phyloP scores from a whole-genome alignment of 2,888 invertebrate genomes.

The Nomada goodeniana region DNA sequence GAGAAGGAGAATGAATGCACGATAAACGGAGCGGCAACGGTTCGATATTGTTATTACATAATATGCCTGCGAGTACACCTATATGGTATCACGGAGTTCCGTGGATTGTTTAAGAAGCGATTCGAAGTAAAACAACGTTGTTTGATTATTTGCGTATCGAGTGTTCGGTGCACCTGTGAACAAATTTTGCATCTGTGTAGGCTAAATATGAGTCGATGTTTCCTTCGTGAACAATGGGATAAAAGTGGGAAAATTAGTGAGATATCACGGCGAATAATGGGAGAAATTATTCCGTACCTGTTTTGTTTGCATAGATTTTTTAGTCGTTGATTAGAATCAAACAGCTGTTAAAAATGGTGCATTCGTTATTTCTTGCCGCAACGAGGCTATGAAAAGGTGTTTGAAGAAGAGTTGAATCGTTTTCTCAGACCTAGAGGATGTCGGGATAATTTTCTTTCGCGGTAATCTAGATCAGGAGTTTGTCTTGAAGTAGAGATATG shows the following conservation, averaged over 20 bases:
- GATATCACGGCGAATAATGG: too few relatives aligned
- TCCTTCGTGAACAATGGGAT: too few relatives aligned
- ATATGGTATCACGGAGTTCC: neutral
- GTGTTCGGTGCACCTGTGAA: too few relatives aligned
- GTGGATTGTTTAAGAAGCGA: neutral
- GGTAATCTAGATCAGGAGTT: neutral
- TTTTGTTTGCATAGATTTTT: too few relatives aligned
- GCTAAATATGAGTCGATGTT: too few relatives aligned
- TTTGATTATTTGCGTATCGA: too few relatives aligned
- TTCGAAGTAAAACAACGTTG: neutral
- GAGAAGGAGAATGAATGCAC: constrained; percentile 37
- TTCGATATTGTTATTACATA: constrained; percentile 50
- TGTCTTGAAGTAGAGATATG: neutral
- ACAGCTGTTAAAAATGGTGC: too few relatives aligned
- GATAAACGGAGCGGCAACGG: constrained; percentile 34
- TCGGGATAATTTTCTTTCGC: neutral
- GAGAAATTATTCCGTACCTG: too few relatives aligned
- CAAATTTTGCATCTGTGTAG: too few relatives aligned
- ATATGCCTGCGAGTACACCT: constrained; percentile 37
- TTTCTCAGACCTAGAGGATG: neutral
- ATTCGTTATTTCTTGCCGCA: too few relatives aligned
- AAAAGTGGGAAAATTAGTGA: too few relatives aligned
- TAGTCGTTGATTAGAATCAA: too few relatives aligned
- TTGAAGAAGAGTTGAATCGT: neutral
- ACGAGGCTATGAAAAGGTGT: neutral